Conservation (phyloP, 2,113 vertebrate species). For the Gobius niger region DNA sequence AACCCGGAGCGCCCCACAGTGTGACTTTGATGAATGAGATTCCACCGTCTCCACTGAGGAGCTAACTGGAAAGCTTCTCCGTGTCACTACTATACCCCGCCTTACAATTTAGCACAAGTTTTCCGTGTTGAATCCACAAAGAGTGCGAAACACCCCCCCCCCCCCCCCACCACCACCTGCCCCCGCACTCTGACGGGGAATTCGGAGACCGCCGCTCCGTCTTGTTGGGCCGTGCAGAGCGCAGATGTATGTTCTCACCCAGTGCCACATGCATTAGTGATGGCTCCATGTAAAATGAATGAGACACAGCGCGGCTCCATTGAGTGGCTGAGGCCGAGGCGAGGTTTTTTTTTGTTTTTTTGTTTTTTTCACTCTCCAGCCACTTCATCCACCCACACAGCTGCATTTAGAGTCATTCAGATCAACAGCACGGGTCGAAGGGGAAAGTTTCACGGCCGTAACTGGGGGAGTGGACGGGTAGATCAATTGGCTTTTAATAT, state of each 20-base stretch:
- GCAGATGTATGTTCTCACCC: constrained; percentile 51
- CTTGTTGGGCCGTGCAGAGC: constrained; percentile 20
- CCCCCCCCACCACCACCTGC: constrained; percentile 15
- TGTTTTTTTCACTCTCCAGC: neutral
- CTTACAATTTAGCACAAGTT: constrained; percentile 10
- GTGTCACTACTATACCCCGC: neutral
- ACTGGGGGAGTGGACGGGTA: too few relatives aligned
- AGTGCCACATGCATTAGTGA: constrained; percentile 66
- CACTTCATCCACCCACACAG: constrained; percentile 18
- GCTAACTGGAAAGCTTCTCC: constrained; percentile 2
- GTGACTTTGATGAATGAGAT: too few relatives aligned
- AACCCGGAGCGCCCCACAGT: too few relatives aligned
- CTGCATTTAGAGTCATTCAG: neutral
- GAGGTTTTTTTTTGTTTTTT: constrained; percentile 18
- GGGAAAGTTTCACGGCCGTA: too few relatives aligned
- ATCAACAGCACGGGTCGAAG: neutral
- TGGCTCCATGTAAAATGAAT: constrained; percentile 70
- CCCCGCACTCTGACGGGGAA: too few relatives aligned
- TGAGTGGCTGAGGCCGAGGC: constrained; percentile 35
- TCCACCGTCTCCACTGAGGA: too few relatives aligned
- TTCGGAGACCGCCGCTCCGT: too few relatives aligned
- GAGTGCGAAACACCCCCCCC: constrained; percentile 49
- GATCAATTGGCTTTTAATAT: too few relatives aligned
- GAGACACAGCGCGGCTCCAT: constrained; percentile 49
- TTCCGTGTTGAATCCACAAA: constrained; percentile 39